Percentiles rank a stretch among this genome's conserved stretches.
Conservation (phyloP, 2,888 invertebrate species). For the Idaea straminata region DNA sequence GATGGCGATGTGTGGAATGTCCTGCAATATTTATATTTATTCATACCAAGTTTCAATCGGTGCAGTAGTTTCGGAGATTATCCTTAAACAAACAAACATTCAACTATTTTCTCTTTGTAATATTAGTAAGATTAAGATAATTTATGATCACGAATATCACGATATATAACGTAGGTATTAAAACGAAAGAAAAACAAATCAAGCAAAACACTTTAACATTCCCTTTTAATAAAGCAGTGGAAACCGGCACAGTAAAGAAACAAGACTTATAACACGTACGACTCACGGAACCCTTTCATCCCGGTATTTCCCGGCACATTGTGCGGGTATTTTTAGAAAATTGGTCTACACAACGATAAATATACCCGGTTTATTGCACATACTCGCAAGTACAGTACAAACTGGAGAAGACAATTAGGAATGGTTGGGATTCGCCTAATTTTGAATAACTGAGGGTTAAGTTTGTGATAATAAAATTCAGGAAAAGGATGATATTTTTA, state of each 20-base stretch:
- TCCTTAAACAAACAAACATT: no score
- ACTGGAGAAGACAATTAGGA: not conserved
- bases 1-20: no score
- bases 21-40: no score
- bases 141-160: no score
- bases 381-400: not conserved
- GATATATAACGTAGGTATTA: not conserved
- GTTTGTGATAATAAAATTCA: not conserved
- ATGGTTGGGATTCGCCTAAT: not conserved
- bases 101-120: no score
- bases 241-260: not conserved
- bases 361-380: not conserved
- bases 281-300: not conserved
- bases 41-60: no score
- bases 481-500: no score
- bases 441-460: not conserved
- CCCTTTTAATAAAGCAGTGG: not conserved
- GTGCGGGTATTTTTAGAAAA: not conserved
- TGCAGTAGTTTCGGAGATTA: no score
- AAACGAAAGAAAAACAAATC: not conserved
- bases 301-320: not conserved
- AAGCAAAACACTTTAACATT: not conserved
- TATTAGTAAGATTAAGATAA: no score
- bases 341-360: not conserved
- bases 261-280: not conserved